Conservation (phyloP, 2,113 vertebrate genomes). For the Entosphenus tridentatus region DNA sequence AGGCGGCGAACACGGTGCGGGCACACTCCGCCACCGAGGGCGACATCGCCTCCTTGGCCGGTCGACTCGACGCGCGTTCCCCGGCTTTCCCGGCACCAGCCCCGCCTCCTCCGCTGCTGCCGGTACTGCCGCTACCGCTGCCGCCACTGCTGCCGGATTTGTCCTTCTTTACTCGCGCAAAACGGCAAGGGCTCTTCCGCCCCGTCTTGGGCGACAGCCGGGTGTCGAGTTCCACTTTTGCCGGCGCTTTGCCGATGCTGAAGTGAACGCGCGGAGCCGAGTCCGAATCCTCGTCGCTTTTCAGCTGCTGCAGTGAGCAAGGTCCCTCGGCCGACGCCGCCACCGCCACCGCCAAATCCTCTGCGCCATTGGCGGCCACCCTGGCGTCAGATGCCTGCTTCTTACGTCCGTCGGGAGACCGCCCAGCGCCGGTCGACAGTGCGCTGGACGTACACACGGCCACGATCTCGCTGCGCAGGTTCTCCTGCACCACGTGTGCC, state of each 20-base stretch:
- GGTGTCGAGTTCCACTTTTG: constrained; percentile 71
- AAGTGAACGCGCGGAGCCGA: constrained; percentile 77
- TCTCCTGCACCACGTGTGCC: constrained; percentile 84
- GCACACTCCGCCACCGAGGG: constrained; percentile 87
- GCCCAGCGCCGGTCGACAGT: constrained; percentile 40
- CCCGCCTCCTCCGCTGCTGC: not conserved
- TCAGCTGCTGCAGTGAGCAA: no score
- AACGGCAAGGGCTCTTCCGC: constrained; percentile 60
- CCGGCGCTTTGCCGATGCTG: constrained; percentile 83
- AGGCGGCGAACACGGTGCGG: constrained; percentile 77
- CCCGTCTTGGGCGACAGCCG: constrained; percentile 84
- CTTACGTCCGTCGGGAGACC: no score
- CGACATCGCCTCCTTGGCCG: constrained; percentile 93
- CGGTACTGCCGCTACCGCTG: no score
- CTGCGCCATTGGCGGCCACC: constrained; percentile 32
- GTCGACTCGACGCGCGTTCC: constrained; percentile 14
- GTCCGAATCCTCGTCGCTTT: constrained; percentile 42
- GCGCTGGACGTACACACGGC: constrained; percentile 85
- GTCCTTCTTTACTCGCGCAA: constrained; percentile 77
- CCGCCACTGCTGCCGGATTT: constrained; percentile 29
- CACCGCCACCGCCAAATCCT: constrained; percentile 30
- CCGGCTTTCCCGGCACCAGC: not conserved
- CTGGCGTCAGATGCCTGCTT: no score
- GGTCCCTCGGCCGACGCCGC: no score
- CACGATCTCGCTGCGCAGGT: constrained; percentile 86